Base-by-base conservation (phyloP, 2,797 vertebrate genomes). In the Betta splendens region DNA sequence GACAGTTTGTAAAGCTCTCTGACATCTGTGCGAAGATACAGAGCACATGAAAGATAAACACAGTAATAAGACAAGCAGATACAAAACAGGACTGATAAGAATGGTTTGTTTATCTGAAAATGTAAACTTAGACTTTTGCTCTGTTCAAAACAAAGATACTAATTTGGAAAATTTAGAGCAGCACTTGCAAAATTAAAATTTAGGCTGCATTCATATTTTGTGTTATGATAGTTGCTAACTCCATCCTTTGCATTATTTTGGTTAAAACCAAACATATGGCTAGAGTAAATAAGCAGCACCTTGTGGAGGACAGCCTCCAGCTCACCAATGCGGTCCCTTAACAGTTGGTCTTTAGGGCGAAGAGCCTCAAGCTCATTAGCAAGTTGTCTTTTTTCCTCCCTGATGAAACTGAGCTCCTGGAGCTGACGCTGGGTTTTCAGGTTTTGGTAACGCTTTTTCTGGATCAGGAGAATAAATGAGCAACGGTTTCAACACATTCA, bases 301-400 rank as follows among this genome's bases (percentile, higher is more conserved):
- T 96, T 95, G 61, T 94, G 91, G 63, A 95, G 89, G 53, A 93
- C 91, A 18, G 75, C 49, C 80, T 96, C 93, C 88, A 95, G 86
- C 54, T 88, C 85, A 7, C 70, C 23, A 21, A 93, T 79, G 49
- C 91, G 91, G 25, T 88, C 90, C 58, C 87, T 92, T 47, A 94
- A 65, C 28, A 51, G 43, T 64, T 85, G 89, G 51, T 95, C 92
- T 75, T 92, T 92, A 46, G 85, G 88, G 16, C 64, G 80, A n/a
- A 94, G 69, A n/a, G 84, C 78, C 54, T 94, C 92, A 43, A 95
- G 59, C 18, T 94, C 92, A 4, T 53, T 81, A 5, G 81, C 37
- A 62, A 97, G 85, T 49, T 86, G 93, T 53, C 64, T 91, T 70
- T 91, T 95, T 70, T 93, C 92, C 64, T 90, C 82, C 53, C 54